Conservation (phyloP, 2,888 invertebrate species). For the Cryptocephalus primarius region DNA sequence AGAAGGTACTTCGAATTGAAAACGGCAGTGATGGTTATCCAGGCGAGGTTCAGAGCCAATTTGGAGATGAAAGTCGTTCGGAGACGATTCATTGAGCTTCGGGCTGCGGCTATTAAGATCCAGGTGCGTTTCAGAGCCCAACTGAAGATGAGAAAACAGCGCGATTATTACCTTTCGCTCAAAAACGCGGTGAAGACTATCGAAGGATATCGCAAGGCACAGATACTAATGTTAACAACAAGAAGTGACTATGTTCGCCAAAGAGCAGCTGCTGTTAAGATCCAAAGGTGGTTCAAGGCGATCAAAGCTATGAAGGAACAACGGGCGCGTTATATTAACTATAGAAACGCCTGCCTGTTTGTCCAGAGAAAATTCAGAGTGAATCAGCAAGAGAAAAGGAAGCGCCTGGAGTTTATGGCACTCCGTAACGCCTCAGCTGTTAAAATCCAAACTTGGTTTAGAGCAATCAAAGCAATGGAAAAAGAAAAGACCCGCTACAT, state of each 20-base stretch:
- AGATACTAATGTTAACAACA: slow-evolving; percentile 9
- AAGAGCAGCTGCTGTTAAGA: slow-evolving; percentile 10
- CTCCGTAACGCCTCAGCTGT: too few relatives aligned
- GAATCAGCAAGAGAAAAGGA: too few relatives aligned
- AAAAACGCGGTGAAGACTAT: slow-evolving; percentile 7
- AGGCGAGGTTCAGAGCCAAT: slow-evolving; percentile 38
- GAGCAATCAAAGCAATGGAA: slow-evolving; percentile 20
- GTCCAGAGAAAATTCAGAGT: too few relatives aligned
- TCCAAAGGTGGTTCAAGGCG: slow-evolving; percentile 31
- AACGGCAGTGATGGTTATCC: slow-evolving; percentile 31
- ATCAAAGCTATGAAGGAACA: too few relatives aligned
- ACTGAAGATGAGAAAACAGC: slow-evolving; percentile 9
- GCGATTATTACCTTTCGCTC: slow-evolving; percentile 9
- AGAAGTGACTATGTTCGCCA: slow-evolving; percentile 13
- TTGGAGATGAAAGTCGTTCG: slow-evolving; percentile 25
- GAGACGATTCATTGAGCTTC: slow-evolving; percentile 27
- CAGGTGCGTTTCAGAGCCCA: slow-evolving; percentile 21
- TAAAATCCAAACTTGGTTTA: slow-evolving; percentile 30
- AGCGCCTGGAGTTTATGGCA: too few relatives aligned
- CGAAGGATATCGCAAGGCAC: slow-evolving; percentile 22
- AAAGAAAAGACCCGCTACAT: too few relatives aligned
- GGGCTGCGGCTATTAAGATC: slow-evolving; percentile 29
- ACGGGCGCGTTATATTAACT: too few relatives aligned
- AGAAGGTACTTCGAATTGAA: too few relatives aligned
- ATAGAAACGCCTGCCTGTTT: too few relatives aligned